A percentile compares a stretch with the other conserved stretches of the same genome.
Conservation (phyloP, 2,113 vertebrate genomes). For the Calypte anna region DNA sequence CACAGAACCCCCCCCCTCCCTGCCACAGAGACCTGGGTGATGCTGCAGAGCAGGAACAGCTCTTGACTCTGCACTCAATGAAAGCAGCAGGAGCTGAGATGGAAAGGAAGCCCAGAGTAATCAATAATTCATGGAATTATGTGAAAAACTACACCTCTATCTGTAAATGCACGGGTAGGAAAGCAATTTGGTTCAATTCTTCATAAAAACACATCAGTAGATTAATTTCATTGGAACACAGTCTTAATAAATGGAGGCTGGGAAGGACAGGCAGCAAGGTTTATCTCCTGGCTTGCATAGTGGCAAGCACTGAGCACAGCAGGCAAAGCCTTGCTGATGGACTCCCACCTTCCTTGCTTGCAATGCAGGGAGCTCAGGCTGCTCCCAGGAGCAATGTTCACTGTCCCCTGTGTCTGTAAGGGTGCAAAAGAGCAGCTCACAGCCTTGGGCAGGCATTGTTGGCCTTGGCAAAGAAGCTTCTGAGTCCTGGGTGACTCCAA, state of each 20-base stretch:
- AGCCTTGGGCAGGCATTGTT: neutral
- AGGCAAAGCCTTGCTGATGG: neutral
- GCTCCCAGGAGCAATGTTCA: accelerated
- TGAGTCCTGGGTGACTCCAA: neutral
- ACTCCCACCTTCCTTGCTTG: neutral
- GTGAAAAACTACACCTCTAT: neutral
- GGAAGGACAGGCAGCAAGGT: neutral
- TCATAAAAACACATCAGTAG: neutral
- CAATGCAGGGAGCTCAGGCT: neutral
- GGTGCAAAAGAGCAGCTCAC: neutral
- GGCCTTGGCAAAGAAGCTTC: neutral
- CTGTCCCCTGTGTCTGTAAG: accelerated
- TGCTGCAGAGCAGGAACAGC: neutral
- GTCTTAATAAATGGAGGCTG: neutral
- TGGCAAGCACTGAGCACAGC: neutral
- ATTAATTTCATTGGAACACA: accelerated
- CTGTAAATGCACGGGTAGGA: neutral
- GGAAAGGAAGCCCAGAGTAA: neutral
- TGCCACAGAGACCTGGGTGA: accelerated
- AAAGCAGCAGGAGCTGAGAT: neutral
- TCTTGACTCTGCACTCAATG: neutral
- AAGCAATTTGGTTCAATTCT: neutral
- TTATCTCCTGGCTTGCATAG: neutral
- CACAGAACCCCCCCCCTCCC: neutral
- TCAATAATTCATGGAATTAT: neutral